Evolutionary conservation across 2,797 vertebrate genomes (phyloP).

Genomic region (Lindbergichthys nudifrons): DNA sequence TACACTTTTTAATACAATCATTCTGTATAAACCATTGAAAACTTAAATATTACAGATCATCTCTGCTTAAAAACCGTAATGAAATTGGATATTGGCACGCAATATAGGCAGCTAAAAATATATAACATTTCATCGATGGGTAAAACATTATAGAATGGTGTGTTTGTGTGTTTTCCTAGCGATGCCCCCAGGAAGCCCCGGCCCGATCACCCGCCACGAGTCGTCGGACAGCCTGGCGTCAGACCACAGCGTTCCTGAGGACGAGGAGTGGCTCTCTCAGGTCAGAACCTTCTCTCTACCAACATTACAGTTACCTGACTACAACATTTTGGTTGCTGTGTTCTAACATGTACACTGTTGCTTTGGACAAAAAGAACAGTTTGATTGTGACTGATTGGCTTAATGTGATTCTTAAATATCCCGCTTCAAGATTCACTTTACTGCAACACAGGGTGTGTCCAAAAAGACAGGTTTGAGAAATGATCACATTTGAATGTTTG

Average conservation of each 20-base stretch:
- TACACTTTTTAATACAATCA: conserved; percentile 1
- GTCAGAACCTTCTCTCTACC: conserved; percentile 73
- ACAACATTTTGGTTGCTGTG: too few species aligned
- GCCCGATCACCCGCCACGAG: conserved; percentile 92
- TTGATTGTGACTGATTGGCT: too few species aligned
- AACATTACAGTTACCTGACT: not conserved
- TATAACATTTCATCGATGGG: not conserved
- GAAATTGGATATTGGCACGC: not conserved
- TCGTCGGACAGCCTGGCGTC: conserved; percentile 96
- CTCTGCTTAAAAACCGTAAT: not conserved
- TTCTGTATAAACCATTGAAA: not conserved
- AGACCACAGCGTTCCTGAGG: conserved; percentile 94
- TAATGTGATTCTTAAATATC: too few species aligned
- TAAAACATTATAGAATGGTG: not conserved
- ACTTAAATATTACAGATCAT: not conserved
- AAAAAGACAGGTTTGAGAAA: not conserved
- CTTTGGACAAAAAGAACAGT: too few species aligned
- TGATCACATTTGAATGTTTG: not conserved
- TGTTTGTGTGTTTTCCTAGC: conserved; percentile 76
- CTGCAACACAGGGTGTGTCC: too few species aligned
- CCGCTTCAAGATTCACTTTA: too few species aligned
- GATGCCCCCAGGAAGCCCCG: conserved; percentile 91
- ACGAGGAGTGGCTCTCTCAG: conserved; percentile 99
- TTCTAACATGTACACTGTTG: too few species aligned
- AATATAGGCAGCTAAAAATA: not conserved